Conservation (phyloP, 2,797 vertebrate genomes). For the Chloroceryle inda region DNA sequence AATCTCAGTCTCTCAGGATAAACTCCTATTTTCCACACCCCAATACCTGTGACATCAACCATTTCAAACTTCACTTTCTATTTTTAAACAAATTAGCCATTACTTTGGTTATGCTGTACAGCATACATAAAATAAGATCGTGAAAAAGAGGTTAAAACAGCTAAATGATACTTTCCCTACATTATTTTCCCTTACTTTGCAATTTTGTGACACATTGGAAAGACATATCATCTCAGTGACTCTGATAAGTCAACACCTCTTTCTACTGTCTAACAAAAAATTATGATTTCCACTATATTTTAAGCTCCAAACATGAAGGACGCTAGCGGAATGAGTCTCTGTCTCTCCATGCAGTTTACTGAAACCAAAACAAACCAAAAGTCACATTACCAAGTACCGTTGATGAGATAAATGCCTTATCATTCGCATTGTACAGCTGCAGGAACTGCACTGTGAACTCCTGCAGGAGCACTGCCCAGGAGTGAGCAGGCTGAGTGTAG, state of each 20-base stretch:
- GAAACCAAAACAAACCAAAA: too few species aligned
- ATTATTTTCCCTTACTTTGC: rapidly evolving
- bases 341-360: rapidly evolving
- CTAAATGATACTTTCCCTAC: rapidly evolving
- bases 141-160: not conserved
- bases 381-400: rapidly evolving
- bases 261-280: not conserved
- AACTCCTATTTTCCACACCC: not conserved
- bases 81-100: not conserved
- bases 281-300: not conserved
- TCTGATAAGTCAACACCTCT: not conserved
- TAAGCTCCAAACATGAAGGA: not conserved
- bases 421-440: too few species aligned
- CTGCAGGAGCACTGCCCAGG: rapidly evolving
- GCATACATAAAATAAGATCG: rapidly evolving
- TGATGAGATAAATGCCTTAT: too few species aligned
- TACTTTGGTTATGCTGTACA: rapidly evolving
- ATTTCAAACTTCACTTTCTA: not conserved
- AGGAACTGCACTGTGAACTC: not conserved
- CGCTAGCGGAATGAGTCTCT: rapidly evolving
- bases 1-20: not conserved
- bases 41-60: too few species aligned
- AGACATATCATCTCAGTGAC: rapidly evolving
- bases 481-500: rapidly evolving
- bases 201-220: not conserved